These are phyloP conservation scores for Xestia ashworthii DNA, from an alignment of 2,888 invertebrate genomes.

Conservation along the genomic window DNA sequence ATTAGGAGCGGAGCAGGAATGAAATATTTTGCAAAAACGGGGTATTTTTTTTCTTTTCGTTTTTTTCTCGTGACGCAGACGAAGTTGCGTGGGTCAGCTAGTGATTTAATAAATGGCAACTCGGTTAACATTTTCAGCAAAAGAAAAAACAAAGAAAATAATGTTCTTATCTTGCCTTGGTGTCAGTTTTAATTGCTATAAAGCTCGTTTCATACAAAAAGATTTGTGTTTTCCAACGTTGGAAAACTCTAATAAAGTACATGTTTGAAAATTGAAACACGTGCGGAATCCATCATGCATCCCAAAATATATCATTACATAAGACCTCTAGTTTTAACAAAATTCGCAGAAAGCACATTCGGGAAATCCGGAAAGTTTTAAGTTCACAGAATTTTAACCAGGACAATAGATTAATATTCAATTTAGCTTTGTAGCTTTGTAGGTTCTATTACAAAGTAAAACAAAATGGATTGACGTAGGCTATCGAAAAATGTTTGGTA, in stretches of 20 bases:
- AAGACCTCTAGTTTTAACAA: background rate
- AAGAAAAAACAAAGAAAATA: background rate
- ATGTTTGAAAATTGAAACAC: slow-evolving; percentile 16
- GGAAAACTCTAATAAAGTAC: background rate
- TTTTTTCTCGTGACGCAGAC: no score
- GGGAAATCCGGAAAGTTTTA: slow-evolving; percentile 4
- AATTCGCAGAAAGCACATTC: slow-evolving; percentile 9
- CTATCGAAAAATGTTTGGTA: background rate
- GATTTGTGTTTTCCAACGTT: background rate
- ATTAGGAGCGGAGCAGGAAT: no score
- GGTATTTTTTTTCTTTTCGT: no score
- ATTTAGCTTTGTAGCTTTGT: background rate
- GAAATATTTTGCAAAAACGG: no score
- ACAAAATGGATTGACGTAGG: background rate
- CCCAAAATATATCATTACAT: slow-evolving; percentile 9
- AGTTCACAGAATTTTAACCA: slow-evolving; percentile 20
- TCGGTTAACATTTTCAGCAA: background rate
- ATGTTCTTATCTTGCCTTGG: background rate
- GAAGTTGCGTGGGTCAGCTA: no score
- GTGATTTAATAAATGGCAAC: background rate
- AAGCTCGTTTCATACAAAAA: background rate
- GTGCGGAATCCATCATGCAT: background rate
- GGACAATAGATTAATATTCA: background rate
- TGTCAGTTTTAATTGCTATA: background rate
- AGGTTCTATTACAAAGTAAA: background rate